Evolutionary conservation across 2,797 vertebrate species (phyloP), one percentile per base, ranked within the genome.

Genomic region (Euthynnus affinis): DNA sequence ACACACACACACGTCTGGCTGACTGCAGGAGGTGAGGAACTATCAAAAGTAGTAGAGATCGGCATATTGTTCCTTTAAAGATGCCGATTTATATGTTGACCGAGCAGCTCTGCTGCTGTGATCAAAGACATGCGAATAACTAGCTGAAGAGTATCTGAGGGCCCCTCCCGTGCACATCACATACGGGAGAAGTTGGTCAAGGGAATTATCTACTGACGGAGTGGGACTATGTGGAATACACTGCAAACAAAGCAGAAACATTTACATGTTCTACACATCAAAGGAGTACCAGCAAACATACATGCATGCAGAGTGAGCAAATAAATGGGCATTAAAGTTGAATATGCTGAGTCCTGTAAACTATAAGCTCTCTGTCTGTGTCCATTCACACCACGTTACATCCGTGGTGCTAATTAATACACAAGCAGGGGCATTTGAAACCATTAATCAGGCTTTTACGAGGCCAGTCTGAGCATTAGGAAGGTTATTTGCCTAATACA

Each of bases 361-460:
- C 49, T 25, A 15, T 3, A 29, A 42, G 34, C 74, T 68, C 71
- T 34, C 22, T 37, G 15, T 14, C 63, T 44, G n/a, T 56, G 53
- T 65, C 61, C 71, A 67, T 61, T 74, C 75, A 74, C 79, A 67
- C 23, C 61, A 81, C 69, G 79, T 56, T 62, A 71, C 20, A 62
- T 71, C 79, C 56, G n/a, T 78, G 57, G 74, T 56, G 65, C 76
- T 82, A 82, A 90, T 89, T 87, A 91, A 89, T 64, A 90, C 73
- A 85, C 74, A 87, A 72, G 61, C 1, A 7, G 67, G 74, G 76
- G 57, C 77, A 93, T 93, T 95, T 93, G 76, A 90, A 93, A 93
- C 93, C 86, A 84, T 94, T 93, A 95, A 92, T 94, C 92, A 93
- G 93, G 85, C 88, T 89, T 93, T 94, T 90, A 89, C 78, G 77